phyloP scores from a whole-genome alignment of 2,797 vertebrate species.

The Picus viridis region DNA sequence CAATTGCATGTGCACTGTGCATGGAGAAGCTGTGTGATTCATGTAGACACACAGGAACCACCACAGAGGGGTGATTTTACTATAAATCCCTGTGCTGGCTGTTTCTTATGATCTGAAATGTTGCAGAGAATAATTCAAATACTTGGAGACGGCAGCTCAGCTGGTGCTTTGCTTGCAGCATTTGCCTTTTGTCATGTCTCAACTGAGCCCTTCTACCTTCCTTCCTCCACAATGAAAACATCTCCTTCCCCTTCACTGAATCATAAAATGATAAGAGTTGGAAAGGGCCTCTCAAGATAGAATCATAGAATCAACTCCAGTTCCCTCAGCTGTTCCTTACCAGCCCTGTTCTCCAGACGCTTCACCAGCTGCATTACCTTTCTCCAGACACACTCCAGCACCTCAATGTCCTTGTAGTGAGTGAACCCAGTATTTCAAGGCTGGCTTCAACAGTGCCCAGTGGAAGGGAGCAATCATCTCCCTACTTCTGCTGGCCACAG shows the following conservation, averaged over 20 bases:
- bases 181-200: conserved; percentile 57
- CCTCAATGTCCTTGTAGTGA: too few relatives aligned
- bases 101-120: conserved; percentile 48
- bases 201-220: background rate
- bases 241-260: background rate
- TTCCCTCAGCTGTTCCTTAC: too few relatives aligned
- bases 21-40: conserved; percentile 42
- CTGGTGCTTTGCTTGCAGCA: conserved; percentile 59
- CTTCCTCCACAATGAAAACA: conserved; percentile 26
- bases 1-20: background rate
- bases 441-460: too few relatives aligned
- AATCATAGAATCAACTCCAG: too few relatives aligned
- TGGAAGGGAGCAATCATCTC: too few relatives aligned
- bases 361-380: too few relatives aligned
- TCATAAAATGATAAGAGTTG: too few relatives aligned
- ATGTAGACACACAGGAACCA: conserved; percentile 1
- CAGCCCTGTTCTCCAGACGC: too few relatives aligned
- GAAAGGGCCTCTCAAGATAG: too few relatives aligned
- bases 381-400: too few relatives aligned
- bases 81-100: conserved; percentile 42
- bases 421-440: too few relatives aligned
- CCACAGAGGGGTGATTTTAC: conserved; percentile 36
- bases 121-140: conserved; percentile 54
- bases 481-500: too few relatives aligned
- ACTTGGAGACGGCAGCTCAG: conserved; percentile 54